Base-by-base conservation (phyloP, 2,888 invertebrate genomes). In the Drosophila nr. perissopoda region DNA sequence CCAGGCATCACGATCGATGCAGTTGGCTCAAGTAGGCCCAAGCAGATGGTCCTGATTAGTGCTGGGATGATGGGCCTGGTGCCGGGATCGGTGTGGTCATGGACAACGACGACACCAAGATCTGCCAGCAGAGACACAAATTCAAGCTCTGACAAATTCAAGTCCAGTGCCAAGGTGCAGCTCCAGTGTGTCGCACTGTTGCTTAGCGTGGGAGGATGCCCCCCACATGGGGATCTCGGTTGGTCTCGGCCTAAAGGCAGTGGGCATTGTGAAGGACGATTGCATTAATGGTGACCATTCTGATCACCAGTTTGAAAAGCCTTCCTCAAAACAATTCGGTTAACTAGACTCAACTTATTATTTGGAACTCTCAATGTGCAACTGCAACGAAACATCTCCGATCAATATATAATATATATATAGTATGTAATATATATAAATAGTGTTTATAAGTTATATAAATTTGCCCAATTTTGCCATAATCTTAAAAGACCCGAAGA, bases 1-100 rank as follows among this genome's bases (percentile, higher is more conserved):
- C 96, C 97, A 57, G 98, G 98, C 74, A 97, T 99, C 82, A 95
- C 96, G 96, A 96, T 99, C 91, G 99, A 99, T 92, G 99, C 99
- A 97, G 0, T 94, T 99, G 18, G 94, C 95, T 58, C 93, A 95
- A 91, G 98, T 31, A 31, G 98, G 31, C 99, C 99, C 3, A 96
- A 98, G 91, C 97, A 96, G 88, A 95, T 99, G 95, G 95, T 99
- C 76, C 96, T 99, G 2, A 99, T 99, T 91, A 99, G 99, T 29
- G 99, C 99, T 62, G 99, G 99, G 80, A 99, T 99, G 11, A 99
- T 99, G 93, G 99, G 99, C 21, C 94, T 99, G 13, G 99, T 99
- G 94, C 94, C 99, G 93, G 99, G 99, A 97, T 99, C 82, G 99
- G 99, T 88, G 99, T 76, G 99, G 99, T 27, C 62, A 99, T 99